Conservation (phyloP, 2,888 invertebrate genomes). For the Drosophila buzzatii region DNA sequence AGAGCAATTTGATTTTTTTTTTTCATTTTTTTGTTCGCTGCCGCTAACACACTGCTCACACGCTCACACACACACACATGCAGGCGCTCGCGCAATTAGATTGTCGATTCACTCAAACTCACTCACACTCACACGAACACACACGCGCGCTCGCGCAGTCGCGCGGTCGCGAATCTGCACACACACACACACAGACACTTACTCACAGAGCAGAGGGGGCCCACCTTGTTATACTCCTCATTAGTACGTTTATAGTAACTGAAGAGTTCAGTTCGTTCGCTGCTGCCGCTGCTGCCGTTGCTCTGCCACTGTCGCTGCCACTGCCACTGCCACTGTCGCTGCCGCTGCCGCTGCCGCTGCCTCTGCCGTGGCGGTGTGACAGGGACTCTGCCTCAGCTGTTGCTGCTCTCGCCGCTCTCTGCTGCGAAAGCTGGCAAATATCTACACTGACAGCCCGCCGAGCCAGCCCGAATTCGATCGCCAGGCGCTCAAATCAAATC, state of each 20-base stretch:
- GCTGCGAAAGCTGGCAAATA: conserved; percentile 45
- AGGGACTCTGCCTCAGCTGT: conserved; percentile 5
- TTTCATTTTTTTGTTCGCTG: neutral
- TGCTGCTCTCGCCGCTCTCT: conserved; percentile 15
- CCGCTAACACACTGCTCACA: conserved; percentile 4
- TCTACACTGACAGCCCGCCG: conserved; percentile 17
- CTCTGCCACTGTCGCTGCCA: conserved; percentile 4
- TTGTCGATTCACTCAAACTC: conserved; percentile 47
- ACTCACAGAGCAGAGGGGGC: conserved; percentile 32
- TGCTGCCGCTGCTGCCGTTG: neutral
- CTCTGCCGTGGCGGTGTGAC: neutral
- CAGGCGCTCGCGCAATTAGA: neutral
- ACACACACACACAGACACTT: conserved; percentile 13
- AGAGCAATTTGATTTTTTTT: conserved; percentile 7
- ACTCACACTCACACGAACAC: neutral
- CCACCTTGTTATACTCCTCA: conserved; percentile 56
- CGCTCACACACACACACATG: conserved; percentile 9
- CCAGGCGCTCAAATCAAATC: conserved; percentile 69
- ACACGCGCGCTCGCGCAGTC: neutral
- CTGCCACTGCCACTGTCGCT: conserved; percentile 2
- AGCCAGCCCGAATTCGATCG: conserved; percentile 60
- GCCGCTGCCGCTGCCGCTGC: neutral
- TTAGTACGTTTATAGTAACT: conserved; percentile 74
- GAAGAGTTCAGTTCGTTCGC: conserved; percentile 67
- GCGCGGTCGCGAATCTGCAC: conserved; percentile 11